Conservation (phyloP, 2,113 vertebrate genomes). For the Boulengeromyrus knoepffleri region DNA sequence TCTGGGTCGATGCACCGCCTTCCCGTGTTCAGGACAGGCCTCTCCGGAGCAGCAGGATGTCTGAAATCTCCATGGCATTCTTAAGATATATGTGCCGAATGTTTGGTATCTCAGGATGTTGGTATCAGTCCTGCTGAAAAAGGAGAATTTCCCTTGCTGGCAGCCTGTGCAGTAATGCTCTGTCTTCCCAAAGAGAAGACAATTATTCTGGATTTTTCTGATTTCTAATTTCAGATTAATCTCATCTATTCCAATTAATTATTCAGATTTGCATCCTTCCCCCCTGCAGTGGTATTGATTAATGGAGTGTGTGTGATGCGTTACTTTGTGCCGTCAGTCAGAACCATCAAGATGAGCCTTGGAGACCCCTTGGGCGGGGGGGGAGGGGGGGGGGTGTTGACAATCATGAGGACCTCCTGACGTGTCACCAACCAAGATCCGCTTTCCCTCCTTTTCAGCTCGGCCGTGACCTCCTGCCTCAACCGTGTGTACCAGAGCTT, state of each 20-base stretch:
- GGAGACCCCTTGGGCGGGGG: background rate
- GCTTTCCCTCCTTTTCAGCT: constrained; percentile 52
- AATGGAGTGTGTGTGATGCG: background rate
- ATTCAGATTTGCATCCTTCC: background rate
- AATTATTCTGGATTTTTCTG: background rate
- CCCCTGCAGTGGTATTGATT: background rate
- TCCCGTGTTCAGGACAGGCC: background rate
- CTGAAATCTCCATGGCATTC: background rate
- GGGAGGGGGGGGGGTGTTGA: background rate
- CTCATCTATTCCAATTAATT: background rate
- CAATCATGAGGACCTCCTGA: background rate
- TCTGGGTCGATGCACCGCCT: background rate
- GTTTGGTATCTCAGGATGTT: background rate
- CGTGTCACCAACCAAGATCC: background rate
- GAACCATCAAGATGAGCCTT: background rate
- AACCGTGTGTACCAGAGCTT: constrained; percentile 93
- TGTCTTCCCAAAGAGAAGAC: background rate
- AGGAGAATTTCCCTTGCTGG: background rate
- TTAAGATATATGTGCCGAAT: background rate
- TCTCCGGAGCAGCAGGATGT: background rate
- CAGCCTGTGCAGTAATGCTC: background rate
- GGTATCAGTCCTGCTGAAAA: background rate
- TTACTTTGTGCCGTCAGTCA: background rate
- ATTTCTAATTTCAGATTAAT: background rate
- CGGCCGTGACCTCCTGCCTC: constrained; percentile 89